Base-by-base conservation (phyloP, 2,888 invertebrate species). In the Thumatha senex region DNA sequence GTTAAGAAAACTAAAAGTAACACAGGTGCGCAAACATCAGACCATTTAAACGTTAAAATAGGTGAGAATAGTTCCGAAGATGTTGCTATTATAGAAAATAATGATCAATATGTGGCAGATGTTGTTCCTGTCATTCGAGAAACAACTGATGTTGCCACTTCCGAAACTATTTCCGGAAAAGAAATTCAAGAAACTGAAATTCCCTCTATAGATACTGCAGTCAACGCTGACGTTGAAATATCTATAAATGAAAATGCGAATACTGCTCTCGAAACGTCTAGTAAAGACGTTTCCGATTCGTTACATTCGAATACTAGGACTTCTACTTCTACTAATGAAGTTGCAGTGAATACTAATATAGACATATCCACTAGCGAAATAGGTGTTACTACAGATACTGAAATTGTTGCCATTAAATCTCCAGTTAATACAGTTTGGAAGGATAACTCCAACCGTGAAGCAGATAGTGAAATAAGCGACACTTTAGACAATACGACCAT, bases 101-200 rank as follows among this genome's bases (percentile, higher is more conserved):
- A 11, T 34, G 24, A 42, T n/a, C 18, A 34, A 24, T 10, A 38
- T 40, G 36, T 44, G 14, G 52, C 40, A 13, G 43, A 47, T 43
- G 31, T 44, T 35, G 40, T 47, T 14, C 43, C 43, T 14, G 42
- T 39, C n/a, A 2, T 9, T 12, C 13, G 11, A n/a, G 24, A 34
- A n/a, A 13, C 11, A n/a, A 4, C 9, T 10, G 11, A 38, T 12
- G 13, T 29, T 9, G 3, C 10, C 14, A 7, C 15, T 29, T 8
- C 40, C 0, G 14, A 48, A n/a, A 31, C 30, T 1, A 10, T 8
- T 13, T 14, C 31, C 4, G 15, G 13, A 11, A 39, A 29, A 29
- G 29, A 33, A 11, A 29, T 10, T 14, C 7, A 24, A 35, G 14
- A n/a, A 10, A 11, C n/a, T 36, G 11, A n/a, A 15, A 41, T 8